Conservation (phyloP, 2,797 vertebrate genomes). For the Gephyroberyx darwinii region DNA sequence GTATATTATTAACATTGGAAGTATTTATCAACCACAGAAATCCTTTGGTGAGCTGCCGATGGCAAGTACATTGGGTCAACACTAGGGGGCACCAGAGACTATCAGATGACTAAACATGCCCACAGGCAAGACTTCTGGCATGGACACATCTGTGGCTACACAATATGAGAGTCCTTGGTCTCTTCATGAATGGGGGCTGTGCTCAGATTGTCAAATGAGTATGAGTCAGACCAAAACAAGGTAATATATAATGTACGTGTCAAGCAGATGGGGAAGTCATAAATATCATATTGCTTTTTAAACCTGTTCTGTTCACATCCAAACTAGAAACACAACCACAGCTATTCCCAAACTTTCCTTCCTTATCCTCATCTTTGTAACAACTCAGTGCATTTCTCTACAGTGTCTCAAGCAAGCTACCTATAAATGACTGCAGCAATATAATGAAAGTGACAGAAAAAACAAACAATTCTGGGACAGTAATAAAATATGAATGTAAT, state of each 20-base stretch:
- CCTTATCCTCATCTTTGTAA: slow-evolving; percentile 42
- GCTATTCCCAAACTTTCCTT: slow-evolving; percentile 13
- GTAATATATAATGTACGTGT: slow-evolving; percentile 39
- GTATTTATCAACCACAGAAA: too few relatives aligned
- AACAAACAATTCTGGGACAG: not conserved
- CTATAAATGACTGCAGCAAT: slow-evolving; percentile 1
- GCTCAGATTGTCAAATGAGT: slow-evolving; percentile 18
- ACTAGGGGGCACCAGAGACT: too few relatives aligned
- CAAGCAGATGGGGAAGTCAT: slow-evolving; percentile 43
- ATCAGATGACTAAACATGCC: not conserved
- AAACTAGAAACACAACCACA: slow-evolving; percentile 39
- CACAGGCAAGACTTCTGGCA: not conserved
- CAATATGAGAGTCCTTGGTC: slow-evolving; percentile 7
- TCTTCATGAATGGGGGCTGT: slow-evolving; percentile 52
- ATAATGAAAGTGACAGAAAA: slow-evolving; percentile 15
- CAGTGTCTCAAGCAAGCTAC: not conserved
- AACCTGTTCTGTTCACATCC: slow-evolving; percentile 31
- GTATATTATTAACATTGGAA: too few relatives aligned
- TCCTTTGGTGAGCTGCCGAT: too few relatives aligned
- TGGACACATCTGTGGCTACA: not conserved
- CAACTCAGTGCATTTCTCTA: slow-evolving; percentile 25
- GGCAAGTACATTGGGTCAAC: too few relatives aligned
- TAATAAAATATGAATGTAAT: slow-evolving; percentile 12
- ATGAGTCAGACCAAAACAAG: slow-evolving; percentile 33
- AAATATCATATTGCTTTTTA: slow-evolving; percentile 62